Evolutionary conservation across 2,113 vertebrate species (phyloP), one percentile per base, ranked within the genome.

Genomic region (Polypterus senegalus): DNA sequence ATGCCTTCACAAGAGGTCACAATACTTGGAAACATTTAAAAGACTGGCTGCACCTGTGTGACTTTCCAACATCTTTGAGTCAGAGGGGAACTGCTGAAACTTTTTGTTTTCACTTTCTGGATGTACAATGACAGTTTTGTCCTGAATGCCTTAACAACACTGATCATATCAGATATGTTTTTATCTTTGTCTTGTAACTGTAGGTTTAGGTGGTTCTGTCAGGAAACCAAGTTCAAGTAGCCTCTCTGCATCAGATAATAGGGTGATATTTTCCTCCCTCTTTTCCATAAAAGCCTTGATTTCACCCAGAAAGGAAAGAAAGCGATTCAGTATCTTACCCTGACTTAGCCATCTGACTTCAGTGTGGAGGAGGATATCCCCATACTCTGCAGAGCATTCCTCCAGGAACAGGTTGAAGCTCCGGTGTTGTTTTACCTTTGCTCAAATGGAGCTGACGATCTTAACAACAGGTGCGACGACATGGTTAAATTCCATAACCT

Each of bases 141-240:
- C 51, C 59, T 66, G 47, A 61, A 69, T 47, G 59, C 62, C 48
- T 69, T 55, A 27, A 62, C 47, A 54, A 58, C 52, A 67, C 53
- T 60, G 44, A 64, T 65, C 60, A 63, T 60, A 7, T 62, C 58
- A 56, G 9, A 49, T 44, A 62, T 60, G 7, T 49, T 61, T 59
- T 64, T 64, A n/a, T 46, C 61, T 66, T 70, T 61, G 47, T 54
- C 51, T 60, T 65, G 57, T 49, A 48, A 62, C 45, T 64, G 49
- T 10, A 49, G 9, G 45, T 66, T 62, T 9, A 62, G 6, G 46
- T 63, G 46, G 52, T 66, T 64, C 45, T 54, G 58, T 60, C 47
- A 67, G 47, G 48, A 67, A 67, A 58, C 60, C 63, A 3, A 63
- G 49, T 3, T 67, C 63, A 57, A 65, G 65, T 46, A 67, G 66